phyloP scores from a whole-genome alignment of 2,797 vertebrate species.

The Lophius americanus region DNA sequence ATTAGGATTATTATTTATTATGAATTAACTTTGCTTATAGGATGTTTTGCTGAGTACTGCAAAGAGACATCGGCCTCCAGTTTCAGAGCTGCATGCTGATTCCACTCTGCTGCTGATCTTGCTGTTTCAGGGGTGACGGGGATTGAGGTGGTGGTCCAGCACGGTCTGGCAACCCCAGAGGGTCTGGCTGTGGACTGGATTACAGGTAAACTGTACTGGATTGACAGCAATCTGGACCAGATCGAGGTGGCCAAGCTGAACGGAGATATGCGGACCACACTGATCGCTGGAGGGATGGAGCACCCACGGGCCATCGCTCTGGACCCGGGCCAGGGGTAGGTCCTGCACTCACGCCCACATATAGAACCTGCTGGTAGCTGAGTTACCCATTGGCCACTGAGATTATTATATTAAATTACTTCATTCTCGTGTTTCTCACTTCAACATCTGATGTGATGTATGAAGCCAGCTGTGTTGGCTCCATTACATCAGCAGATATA shows the following conservation, averaged over 20 bases:
- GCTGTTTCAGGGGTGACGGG: conserved; percentile 87
- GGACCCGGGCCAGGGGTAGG: conserved; percentile 94
- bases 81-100: not conserved
- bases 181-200: conserved; percentile 98
- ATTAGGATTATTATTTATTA: too few species aligned
- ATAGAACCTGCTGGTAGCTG: conserved; percentile 1
- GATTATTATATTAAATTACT: conserved; percentile 48
- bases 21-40: not conserved
- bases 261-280: conserved; percentile 91
- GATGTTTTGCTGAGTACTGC: not conserved
- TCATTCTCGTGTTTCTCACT: conserved; percentile 43
- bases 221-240: conserved; percentile 98
- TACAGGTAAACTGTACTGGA: conserved; percentile 97
- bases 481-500: conserved; percentile 55
- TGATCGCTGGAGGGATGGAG: conserved; percentile 97
- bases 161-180: conserved; percentile 96
- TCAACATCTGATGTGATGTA: conserved; percentile 46
- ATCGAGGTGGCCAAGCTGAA: conserved; percentile 97
- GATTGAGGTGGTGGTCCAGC: conserved; percentile 95
- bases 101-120: conserved; percentile 19
- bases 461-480: conserved; percentile 57
- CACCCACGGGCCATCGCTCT: conserved; percentile 97
- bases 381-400: conserved; percentile 24
- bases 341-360: conserved; percentile 13
- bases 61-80: not conserved